A percentile compares a stretch with the other conserved stretches of the same genome.
Evolutionary conservation across 2,797 vertebrate genomes (phyloP).

Genomic region (Siniperca scherzeri): DNA sequence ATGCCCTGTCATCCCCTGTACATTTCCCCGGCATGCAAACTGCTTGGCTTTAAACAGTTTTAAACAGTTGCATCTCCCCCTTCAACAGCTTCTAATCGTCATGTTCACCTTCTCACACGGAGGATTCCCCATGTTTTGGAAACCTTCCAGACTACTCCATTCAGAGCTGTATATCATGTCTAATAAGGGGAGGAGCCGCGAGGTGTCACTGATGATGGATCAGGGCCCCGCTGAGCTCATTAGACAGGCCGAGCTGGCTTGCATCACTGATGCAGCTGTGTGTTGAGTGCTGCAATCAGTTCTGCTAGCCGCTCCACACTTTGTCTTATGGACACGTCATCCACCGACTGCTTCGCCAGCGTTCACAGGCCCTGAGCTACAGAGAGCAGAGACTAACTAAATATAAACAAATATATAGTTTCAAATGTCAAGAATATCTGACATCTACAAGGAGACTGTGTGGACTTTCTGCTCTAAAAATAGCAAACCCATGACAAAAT

Average conservation of each 20-base stretch:
- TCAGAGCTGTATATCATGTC: constrained; percentile 59
- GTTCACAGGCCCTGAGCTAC: not conserved
- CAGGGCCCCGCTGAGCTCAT: constrained; percentile 94
- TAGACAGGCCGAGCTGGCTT: constrained; percentile 91
- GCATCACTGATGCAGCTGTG: constrained; percentile 87
- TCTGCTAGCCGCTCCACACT: constrained; percentile 59
- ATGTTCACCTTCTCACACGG: constrained; percentile 2
- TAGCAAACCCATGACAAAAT: not conserved
- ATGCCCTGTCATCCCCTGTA: not conserved
- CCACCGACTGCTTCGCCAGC: not conserved
- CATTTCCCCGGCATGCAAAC: not conserved
- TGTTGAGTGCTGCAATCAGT: constrained; percentile 78
- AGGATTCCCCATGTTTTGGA: constrained; percentile 39
- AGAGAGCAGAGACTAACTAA: not conserved
- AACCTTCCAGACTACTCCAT: constrained; percentile 56
- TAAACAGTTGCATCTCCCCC: constrained; percentile 13
- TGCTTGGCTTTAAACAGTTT: not conserved
- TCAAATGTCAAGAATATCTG: constrained; percentile 15
- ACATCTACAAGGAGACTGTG: not conserved
- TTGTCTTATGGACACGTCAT: constrained; percentile 43
- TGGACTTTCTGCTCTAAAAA: not conserved
- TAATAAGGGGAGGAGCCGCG: constrained; percentile 79
- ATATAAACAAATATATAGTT: not conserved
- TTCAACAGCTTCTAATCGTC: constrained; percentile 5
- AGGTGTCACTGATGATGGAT: constrained; percentile 94